These are phyloP conservation scores for Lycopodina hypogea DNA, from an alignment of 37 sponge, comb jelly and placozoan genomes.

Conservation along the genomic window DNA sequence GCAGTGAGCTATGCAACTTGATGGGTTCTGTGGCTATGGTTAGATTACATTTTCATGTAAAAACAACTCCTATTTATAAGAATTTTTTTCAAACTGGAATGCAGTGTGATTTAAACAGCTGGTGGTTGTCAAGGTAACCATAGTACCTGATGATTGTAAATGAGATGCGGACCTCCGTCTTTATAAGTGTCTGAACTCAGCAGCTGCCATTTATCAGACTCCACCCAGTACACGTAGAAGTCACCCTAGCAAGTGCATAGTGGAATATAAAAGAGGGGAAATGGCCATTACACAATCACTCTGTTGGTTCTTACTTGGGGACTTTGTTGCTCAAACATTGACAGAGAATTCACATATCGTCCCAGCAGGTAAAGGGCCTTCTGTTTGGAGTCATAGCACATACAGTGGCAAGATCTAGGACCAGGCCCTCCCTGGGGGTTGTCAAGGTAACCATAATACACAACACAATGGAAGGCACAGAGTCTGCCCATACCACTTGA, in stretches of 20 bases:
- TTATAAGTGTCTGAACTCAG: slow-evolving; percentile 45
- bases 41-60: too few species aligned
- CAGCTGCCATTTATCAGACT: slow-evolving; percentile 23
- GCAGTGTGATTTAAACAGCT: too few species aligned
- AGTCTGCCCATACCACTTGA: slow-evolving; percentile 19
- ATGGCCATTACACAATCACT: neutral
- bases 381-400: slow-evolving; percentile 60
- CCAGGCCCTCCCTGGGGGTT: slow-evolving; percentile 57
- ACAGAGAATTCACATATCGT: slow-evolving; percentile 14
- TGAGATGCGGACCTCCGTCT: slow-evolving; percentile 68
- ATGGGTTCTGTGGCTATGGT: too few species aligned
- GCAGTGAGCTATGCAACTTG: too few species aligned
- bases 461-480: too few species aligned
- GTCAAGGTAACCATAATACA: too few species aligned
- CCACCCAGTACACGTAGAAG: slow-evolving; percentile 48
- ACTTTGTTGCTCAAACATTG: neutral
- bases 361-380: slow-evolving; percentile 70
- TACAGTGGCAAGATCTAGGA: slow-evolving; percentile 76
- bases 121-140: too few species aligned
- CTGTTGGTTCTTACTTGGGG: neutral
- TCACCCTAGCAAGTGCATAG: slow-evolving; percentile 24
- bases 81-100: too few species aligned
- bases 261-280: neutral
- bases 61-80: too few species aligned
- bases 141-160: slow-evolving; percentile 84